Evolutionary conservation across 2,113 vertebrate genomes (phyloP).

Genomic region (human (Homo sapiens)): DNA sequence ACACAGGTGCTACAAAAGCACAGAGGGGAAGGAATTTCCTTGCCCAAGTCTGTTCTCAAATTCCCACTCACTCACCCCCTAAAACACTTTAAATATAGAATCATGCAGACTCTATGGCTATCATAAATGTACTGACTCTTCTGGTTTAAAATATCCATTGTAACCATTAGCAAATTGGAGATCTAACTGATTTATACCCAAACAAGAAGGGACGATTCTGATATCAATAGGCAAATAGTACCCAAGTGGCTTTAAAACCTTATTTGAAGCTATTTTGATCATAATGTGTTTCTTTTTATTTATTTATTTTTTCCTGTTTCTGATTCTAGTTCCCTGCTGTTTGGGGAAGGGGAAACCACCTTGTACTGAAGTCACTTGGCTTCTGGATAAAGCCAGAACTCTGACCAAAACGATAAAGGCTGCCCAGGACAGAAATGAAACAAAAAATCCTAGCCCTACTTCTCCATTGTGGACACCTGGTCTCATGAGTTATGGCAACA

Average conservation of each 20-base stretch:
- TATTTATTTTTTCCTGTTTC: background rate
- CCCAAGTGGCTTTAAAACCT: background rate
- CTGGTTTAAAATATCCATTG: constrained; percentile 19
- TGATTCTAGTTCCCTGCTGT: constrained; percentile 11
- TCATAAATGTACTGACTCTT: background rate
- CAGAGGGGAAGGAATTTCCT: background rate
- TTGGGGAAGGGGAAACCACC: background rate
- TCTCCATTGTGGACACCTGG: background rate
- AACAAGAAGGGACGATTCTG: background rate
- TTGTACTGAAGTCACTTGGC: background rate
- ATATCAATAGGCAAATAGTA: constrained; percentile 2
- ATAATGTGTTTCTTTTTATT: background rate
- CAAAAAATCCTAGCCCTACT: background rate
- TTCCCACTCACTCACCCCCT: background rate
- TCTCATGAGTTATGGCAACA: constrained; percentile 18
- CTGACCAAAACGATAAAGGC: background rate
- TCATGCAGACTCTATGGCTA: background rate
- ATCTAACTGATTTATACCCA: background rate
- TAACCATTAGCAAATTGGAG: background rate
- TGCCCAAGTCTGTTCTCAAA: background rate
- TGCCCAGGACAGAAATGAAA: background rate
- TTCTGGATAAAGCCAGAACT: constrained; percentile 43
- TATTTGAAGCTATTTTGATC: background rate
- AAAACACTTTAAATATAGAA: constrained; percentile 24
- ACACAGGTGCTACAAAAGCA: background rate